Base-by-base conservation (phyloP, 2,888 invertebrate genomes). In the Napeogenes inachia region DNA sequence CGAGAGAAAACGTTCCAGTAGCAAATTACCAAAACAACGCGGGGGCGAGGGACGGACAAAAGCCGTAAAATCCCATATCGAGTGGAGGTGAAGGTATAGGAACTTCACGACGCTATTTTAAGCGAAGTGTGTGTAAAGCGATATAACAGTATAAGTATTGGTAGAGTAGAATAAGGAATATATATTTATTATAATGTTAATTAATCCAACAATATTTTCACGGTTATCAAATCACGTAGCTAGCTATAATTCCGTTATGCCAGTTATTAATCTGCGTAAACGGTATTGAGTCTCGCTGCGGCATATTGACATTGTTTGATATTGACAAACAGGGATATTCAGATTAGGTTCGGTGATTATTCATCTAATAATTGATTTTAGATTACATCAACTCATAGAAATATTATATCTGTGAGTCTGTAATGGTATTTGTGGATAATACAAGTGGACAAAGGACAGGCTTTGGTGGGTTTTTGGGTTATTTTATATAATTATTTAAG, bases 21-120 rank as follows among this genome's bases (percentile, higher is more conserved):
- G 58, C 58, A 63, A 61, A 61, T 63, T 59, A 66, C 59, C 57
- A 61, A 63, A 56, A 42, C 59, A 45, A 46, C 56, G 60, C 13
- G 33, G 38, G 45, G 45, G 33, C 13, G 60, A 46, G 59, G 54
- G 63, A 63, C 32, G 63, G 55, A 38, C 57, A 42, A 58, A 55
- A 60, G 45, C 47, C 61, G 45, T 58, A 61, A 59, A 59, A 57
- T 45, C 45, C 54, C 58, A 60, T 46, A 54, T 30, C 56, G 56
- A 47, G 58, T 55, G 60, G 59, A 55, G 45, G 53, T 53, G 42
- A 38, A 54, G 54, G 59, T 54, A 45, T 33, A 42, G 42, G 42
- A 42, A 42, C 42, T 42, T 6, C 42, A 42, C 42, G 42, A 10
- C 5, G 42, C 42, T 42, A 42, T 42, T 42, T 42, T 10, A 10